Evolutionary conservation across 2,888 invertebrate species (phyloP).

Genomic region (Cephus pulcher): DNA sequence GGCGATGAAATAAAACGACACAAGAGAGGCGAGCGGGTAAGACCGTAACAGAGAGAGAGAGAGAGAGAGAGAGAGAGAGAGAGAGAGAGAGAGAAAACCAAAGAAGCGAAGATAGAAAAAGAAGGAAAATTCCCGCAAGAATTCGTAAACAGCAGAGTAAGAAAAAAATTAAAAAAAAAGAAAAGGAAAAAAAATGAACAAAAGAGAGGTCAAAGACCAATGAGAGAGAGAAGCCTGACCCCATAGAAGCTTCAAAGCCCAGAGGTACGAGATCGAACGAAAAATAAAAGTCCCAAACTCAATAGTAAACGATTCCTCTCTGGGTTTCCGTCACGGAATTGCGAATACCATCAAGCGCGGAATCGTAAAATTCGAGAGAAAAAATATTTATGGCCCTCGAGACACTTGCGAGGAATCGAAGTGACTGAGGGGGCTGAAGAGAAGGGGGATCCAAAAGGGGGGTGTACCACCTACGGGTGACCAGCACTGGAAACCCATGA

Average conservation of each 20-base stretch:
- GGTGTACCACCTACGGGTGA: no score
- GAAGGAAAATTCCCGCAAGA: conserved; percentile 7
- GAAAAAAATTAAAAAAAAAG: background rate
- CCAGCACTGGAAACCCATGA: no score
- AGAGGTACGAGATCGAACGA: no score
- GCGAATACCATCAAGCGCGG: conserved; percentile 33
- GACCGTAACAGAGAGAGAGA: conserved; percentile 11
- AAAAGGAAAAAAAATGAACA: background rate
- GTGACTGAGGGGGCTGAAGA: no score
- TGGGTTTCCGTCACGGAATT: conserved; percentile 24
- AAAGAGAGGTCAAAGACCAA: background rate
- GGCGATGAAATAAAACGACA: conserved; percentile 43
- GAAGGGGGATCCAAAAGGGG: no score
- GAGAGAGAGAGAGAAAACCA: background rate
- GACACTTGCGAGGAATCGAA: conserved; percentile 6
- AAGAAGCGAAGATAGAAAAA: conserved; percentile 9
- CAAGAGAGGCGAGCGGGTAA: conserved; percentile 17
- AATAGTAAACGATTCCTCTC: conserved; percentile 32
- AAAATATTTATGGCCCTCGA: conserved; percentile 42
- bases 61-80: background rate
- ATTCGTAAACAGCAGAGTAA: conserved; percentile 1
- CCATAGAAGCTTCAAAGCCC: no score
- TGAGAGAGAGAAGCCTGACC: background rate
- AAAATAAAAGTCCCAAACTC: no score
- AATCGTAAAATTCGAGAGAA: conserved; percentile 43